Percentiles rank a stretch among this genome's conserved stretches.
Evolutionary conservation across 1,140 invertebrate genomes (phyloP).

Genomic region (Nixonia krombeini): DNA sequence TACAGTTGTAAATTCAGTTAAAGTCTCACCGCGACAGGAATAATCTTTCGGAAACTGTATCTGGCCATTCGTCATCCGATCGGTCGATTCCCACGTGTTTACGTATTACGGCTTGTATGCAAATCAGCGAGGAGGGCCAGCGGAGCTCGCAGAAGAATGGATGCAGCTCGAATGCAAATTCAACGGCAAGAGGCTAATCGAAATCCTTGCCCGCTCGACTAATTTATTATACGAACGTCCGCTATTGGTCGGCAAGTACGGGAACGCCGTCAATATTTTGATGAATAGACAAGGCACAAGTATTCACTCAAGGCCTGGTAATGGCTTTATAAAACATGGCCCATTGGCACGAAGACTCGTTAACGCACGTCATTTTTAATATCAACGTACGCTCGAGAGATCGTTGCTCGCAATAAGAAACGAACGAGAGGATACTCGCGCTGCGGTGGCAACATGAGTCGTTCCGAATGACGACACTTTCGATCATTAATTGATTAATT

Average conservation of each 20-base stretch:
- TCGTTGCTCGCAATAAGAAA: neutral
- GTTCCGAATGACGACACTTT: too few species aligned
- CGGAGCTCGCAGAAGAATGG: conserved; percentile 36
- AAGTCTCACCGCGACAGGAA: conserved; percentile 29
- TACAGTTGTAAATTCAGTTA: conserved; percentile 32
- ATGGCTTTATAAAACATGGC: conserved; percentile 64
- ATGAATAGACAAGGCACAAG: conserved; percentile 60
- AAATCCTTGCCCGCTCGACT: conserved; percentile 56
- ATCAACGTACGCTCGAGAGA: neutral
- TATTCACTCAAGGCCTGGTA: conserved; percentile 61
- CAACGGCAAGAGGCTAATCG: conserved; percentile 52
- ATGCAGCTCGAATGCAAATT: conserved; percentile 48
- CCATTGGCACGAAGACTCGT: conserved; percentile 46
- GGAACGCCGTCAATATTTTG: conserved; percentile 49
- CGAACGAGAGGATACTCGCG: too few species aligned
- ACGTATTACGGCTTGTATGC: conserved; percentile 44
- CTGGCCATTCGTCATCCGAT: conserved; percentile 32
- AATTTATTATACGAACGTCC: conserved; percentile 58
- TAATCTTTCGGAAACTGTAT: conserved; percentile 27
- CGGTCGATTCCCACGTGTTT: conserved; percentile 43
- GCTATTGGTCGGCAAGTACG: conserved; percentile 47
- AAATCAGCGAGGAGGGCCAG: conserved; percentile 27
- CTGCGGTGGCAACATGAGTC: too few species aligned
- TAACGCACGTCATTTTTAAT: conserved; percentile 53
- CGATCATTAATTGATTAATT: conserved; percentile 29